Conservation (phyloP, 1,140 invertebrate species). For the Sesamia nonagrioides region DNA sequence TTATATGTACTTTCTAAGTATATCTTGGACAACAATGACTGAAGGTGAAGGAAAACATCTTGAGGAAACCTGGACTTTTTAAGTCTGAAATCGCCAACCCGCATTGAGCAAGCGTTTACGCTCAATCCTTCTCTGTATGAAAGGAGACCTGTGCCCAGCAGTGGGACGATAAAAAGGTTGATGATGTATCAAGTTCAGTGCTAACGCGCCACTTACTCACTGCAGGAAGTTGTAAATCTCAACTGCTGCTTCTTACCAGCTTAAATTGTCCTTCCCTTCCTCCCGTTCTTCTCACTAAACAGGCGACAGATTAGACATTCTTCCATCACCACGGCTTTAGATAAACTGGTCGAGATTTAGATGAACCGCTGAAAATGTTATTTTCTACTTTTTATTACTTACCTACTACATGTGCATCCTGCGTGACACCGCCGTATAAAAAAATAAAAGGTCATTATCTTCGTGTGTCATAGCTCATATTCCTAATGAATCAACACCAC, state of each 20-base stretch:
- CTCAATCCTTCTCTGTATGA: too few species aligned
- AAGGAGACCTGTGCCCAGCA: too few species aligned
- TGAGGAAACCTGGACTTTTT: too few species aligned
- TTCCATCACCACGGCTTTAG: conserved; percentile 41
- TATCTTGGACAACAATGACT: too few species aligned
- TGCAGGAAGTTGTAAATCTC: conserved; percentile 83
- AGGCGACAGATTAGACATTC: conserved; percentile 13
- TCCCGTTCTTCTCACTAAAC: conserved; percentile 8
- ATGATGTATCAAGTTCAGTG: conserved; percentile 62
- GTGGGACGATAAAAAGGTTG: too few species aligned
- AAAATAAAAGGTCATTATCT: conserved; percentile 59
- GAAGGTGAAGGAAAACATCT: too few species aligned
- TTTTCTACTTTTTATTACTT: conserved; percentile 76
- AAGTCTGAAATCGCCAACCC: too few species aligned
- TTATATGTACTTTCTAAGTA: too few species aligned
- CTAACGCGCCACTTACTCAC: conserved; percentile 62
- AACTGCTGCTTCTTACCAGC: conserved; percentile 64
- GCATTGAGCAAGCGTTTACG: too few species aligned
- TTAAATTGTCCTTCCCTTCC: conserved; percentile 51
- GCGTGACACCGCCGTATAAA: conserved; percentile 59
- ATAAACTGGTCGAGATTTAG: conserved; percentile 61
- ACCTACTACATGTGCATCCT: conserved; percentile 67
- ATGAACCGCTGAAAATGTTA: conserved; percentile 76
- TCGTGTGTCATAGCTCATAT: conserved; percentile 13
- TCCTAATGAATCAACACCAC: conserved; percentile 24